Base-by-base conservation (phyloP, 2,888 invertebrate species). In the Eurytoma adleriae region DNA sequence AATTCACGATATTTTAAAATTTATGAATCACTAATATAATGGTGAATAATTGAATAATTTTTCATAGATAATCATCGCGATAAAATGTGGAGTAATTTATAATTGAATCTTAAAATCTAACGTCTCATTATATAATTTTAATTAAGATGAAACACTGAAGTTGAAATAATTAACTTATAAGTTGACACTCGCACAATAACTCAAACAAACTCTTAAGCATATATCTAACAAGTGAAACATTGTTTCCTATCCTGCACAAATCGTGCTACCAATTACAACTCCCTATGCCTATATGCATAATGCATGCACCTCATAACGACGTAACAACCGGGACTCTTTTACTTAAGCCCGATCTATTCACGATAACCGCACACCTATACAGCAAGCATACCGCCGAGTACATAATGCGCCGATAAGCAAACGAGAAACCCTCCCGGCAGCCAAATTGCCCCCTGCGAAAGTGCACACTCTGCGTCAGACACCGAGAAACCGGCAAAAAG, bases 401-500 rank as follows among this genome's bases (percentile, higher is more conserved):
- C 3, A 54, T 16, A 7, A 54, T 54, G 3, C 54, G 54, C n/a
- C 12, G 16, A 16, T 62, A 54, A 54, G n/a, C 20, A 20, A 30
- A 64, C 64, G 18, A 62, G 30, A 10, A n/a, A 30, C 30, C 27
- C 62, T 3, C 18, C 18, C 64, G n/a, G 16, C 2, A 1, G 40
- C 30, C 24, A 30, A 14, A 30, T 16, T 61, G 4, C 27, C n/a
- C 0, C 54, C 54, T 54, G 7, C 14, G 14, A 40, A 64, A 64
- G 40, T 12, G 40, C 62, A 20, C 62, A 12, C 64, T 40, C 48
- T n/a, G n/a, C 40, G 64, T 40, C 64, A 40, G 64, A 64, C 62
- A 16, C 64, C 18, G 64, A 4, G 40, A 40, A 7, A 7, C 40
- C 40, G 3, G 40, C 7, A 40, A 40, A 40, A 7, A 40, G 40